Conservation (phyloP, 2,113 vertebrate genomes). For the Takifugu flavidus region DNA sequence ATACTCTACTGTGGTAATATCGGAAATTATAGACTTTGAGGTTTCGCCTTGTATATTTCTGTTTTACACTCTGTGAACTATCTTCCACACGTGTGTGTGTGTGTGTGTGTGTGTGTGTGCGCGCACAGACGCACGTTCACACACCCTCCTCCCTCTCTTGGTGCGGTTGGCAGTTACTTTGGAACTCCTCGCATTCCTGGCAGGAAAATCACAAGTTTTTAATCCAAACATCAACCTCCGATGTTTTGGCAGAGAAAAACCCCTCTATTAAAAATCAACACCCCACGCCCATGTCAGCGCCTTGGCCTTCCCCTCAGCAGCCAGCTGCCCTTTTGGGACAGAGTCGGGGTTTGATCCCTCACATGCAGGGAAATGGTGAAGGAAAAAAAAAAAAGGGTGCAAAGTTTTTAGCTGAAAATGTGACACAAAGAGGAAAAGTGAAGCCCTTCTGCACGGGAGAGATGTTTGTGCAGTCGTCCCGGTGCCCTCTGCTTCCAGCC, state of each 20-base stretch:
- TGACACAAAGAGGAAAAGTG: too few species aligned
- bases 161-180: constrained; percentile 63
- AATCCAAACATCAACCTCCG: constrained; percentile 62
- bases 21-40: constrained; percentile 63
- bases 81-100: constrained; percentile 25
- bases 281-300: not conserved
- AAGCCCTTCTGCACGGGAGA: constrained; percentile 1
- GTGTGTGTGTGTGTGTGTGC: constrained; percentile 47
- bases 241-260: constrained; percentile 77
- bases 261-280: constrained; percentile 71
- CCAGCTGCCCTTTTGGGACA: constrained; percentile 7
- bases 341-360: constrained; percentile 19
- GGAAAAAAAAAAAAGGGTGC: too few species aligned
- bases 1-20: constrained; percentile 54
- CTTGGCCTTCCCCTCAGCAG: constrained; percentile 6
- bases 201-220: constrained; percentile 62
- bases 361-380: too few species aligned
- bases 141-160: constrained; percentile 37
- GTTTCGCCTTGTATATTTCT: constrained; percentile 57
- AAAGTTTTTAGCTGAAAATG: too few species aligned
- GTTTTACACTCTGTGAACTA: constrained; percentile 65
- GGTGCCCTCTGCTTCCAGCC: constrained; percentile 17
- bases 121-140: constrained; percentile 7
- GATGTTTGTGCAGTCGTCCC: not conserved
- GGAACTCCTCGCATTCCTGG: constrained; percentile 74